Base-by-base conservation (phyloP, 2,113 vertebrate species). In the Uria aalge region DNA sequence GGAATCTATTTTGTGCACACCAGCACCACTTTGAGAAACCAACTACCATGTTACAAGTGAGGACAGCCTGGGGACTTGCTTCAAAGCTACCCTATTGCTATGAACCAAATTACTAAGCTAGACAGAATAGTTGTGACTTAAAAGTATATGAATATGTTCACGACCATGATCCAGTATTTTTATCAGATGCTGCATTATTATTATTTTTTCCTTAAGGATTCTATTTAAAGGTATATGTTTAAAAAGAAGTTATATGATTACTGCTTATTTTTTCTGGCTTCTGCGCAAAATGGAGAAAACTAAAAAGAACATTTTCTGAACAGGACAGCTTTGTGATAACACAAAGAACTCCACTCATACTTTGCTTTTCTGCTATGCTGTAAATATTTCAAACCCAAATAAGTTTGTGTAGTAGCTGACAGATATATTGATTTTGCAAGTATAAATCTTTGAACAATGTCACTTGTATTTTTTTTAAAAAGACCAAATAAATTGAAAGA, bases 381-480 rank as follows among this genome's bases (percentile, higher is more conserved):
- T 80, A 94, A 96, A 78, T 92, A 94, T 78, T 91, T 92, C 69
- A 71, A 80, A 34, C 15, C 18, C 59, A 56, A 91, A 52, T 71
- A 89, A 84, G 32, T 92, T 67, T 63, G 34, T 89, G 52, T 75
- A 87, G 59, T 67, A 92, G 63, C 21, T 91, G 80, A 78, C 47
- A 92, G 75, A 90, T 73, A 77, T 48, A 85, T 83, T 64, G 63
- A 62, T 85, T 90, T 92, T 76, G 12, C 48, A 76, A 76, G 38
- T n/a, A 73, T 66, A 92, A 88, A 94, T 85, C 63, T 90, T 77
- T 77, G 67, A 86, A 67, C 57, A 88, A 66, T 73, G 63, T 50
- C 41, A 83, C 24, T 63, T 74, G 52, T 40, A 11, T 53, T 36
- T 75, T 23, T 88, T 83, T 47, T 2, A 19, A 21, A 29, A 89